Base-by-base conservation (phyloP, 2,113 vertebrate species). In the Dinomys branickii region DNA sequence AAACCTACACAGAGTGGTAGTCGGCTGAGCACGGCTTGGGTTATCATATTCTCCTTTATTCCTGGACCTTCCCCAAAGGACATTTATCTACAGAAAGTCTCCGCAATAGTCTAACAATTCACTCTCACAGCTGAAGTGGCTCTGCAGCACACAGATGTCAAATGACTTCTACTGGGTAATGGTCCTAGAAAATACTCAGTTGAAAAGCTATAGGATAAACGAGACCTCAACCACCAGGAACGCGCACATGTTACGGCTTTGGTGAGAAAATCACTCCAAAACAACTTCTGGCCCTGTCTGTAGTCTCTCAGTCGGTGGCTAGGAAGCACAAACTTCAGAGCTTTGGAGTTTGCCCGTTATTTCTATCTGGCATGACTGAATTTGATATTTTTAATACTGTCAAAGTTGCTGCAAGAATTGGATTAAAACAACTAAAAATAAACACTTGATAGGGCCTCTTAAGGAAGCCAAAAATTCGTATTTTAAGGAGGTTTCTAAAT, bases 171-270 rank as follows among this genome's bases (percentile, higher is more conserved):
- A 52, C 30, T 65, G 89, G n/a, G 82, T 50, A 93, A 97, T 92
- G 69, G 95, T 91, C 65, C 96, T 96, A 95, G 94, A 97, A 97
- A 95, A 97, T 50, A 93, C 90, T 90, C 95, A 95, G 96, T 58
- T 88, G 93, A 97, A 85, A 89, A 94, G 91, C 47, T 85, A 81
- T 80, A 71, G 59, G 93, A 94, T 52, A 92, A 97, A 98, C 59
- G 58, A 95, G 88, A 87, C 86, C 91, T 96, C 83, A 92, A 75
- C 77, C 52, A 44, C 75, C 95, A 98, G 84, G 96, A 94, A 97
- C 59, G 30, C 47, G 67, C 90, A 78, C 38, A 83, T 75, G 69
- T 94, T 78, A 97, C 44, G 91, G 94, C 95, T 96, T 50, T 93
- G 86, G 73, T 94, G 77, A 97, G 89, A 65, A 96, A 83, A 98